Evolutionary conservation across 2,797 vertebrate species (phyloP).

Genomic region (Dendrocincla fuliginosa): DNA sequence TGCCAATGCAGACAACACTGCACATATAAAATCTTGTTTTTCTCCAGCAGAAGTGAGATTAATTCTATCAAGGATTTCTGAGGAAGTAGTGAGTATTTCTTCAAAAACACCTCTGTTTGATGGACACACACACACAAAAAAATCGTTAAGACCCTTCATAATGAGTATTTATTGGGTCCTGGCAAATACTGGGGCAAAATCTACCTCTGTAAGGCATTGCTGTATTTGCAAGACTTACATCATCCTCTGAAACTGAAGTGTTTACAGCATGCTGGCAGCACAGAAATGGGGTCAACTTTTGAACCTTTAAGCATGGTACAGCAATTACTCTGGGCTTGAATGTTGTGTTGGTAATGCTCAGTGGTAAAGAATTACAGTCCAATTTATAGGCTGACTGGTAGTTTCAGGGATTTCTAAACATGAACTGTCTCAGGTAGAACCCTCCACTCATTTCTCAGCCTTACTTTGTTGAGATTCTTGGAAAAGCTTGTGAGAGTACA

Average conservation of each 20-base stretch:
- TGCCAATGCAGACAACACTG: not conserved
- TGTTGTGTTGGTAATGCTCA: not conserved
- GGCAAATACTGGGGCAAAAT: accelerated
- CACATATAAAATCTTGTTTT: not conserved
- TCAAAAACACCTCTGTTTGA: not conserved
- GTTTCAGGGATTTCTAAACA: not conserved
- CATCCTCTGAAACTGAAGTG: not conserved
- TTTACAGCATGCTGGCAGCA: not conserved
- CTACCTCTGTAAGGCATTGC: not conserved
- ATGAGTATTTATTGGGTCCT: not conserved
- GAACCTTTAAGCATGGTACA: not conserved
- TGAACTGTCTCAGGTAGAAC: not conserved
- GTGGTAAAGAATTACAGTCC: not conserved
- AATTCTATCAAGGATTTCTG: not conserved
- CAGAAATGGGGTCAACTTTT: not conserved
- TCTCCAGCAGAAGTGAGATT: not conserved
- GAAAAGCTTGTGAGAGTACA: not conserved
- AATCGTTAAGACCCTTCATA: not conserved
- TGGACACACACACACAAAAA: not conserved
- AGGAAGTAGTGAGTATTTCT: not conserved
- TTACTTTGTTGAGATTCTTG: not conserved
- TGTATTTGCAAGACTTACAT: not conserved
- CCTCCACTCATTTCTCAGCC: not conserved
- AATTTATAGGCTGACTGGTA: not conserved
- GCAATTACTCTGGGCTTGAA: not conserved